Base-by-base conservation (phyloP, 2,113 vertebrate species). In the Spermophilus dauricus region DNA sequence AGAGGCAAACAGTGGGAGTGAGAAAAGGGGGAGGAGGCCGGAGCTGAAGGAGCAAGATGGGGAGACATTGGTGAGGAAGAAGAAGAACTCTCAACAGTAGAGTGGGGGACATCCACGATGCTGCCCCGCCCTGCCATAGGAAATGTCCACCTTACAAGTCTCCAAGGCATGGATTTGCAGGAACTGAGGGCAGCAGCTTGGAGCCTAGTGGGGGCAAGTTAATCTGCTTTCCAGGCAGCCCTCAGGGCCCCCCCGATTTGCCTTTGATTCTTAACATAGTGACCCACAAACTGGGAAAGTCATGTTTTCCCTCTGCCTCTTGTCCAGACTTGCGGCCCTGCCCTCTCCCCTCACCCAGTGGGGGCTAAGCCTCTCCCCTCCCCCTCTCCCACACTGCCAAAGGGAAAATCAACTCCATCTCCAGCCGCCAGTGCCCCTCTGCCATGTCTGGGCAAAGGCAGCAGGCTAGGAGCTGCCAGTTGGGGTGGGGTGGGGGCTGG, bases 361-460 rank as follows among this genome's bases (percentile, higher is more conserved):
- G 67, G 96, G 94, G 85, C 34, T 73, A 34, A 72, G 61, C 70
- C 56, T 73, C 70, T 90, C 81, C 85, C 96, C 48, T 92, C 89
- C 95, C 96, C 94, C 87, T 37, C 97, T 80, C 37, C 89, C 77
- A n/a, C 84, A 91, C 96, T 97, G 98, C 97, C 97, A 97, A 97
- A 93, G 95, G 89, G 95, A 97, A 97, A 97, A 97, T 76, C 97
- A 69, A 8, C 92, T 91, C 83, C 89, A 28, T 96, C 81, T 95
- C 84, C 84, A 81, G 97, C 91, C 48, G 89, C 97, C 95, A 53
- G 86, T 96, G 97, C 97, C 98, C 97, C 97, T 97, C 94, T 86
- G 96, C 98, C 98, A 83, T 96, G 96, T 87, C 97, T 95, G 96
- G 97, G 97, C 96, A 97, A 96, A 97, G 97, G 94, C 96, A 95